Percentiles rank a stretch among this genome's conserved stretches.
Evolutionary conservation across 1,140 invertebrate species (phyloP).

Genomic region (Apis cerana): DNA sequence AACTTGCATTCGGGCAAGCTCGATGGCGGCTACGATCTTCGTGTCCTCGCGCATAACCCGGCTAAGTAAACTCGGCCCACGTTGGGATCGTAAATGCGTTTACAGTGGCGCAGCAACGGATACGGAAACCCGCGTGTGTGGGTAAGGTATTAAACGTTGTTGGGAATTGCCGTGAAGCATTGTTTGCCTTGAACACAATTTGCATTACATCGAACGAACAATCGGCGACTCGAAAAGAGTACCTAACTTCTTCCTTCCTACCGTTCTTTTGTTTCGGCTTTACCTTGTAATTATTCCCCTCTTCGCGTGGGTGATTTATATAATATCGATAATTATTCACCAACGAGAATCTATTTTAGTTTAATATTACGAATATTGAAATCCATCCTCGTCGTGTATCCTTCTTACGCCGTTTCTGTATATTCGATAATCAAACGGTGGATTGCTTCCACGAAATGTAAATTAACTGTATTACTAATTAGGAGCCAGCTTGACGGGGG

Average conservation of each 20-base stretch:
- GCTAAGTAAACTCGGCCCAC: slow-evolving; percentile 64
- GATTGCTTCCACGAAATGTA: slow-evolving; percentile 25
- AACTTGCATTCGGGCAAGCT: neutral
- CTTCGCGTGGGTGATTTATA: neutral
- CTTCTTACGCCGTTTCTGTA: neutral
- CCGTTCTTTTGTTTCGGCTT: neutral
- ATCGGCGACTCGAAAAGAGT: no score
- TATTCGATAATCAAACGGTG: slow-evolving; percentile 4
- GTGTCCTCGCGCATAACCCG: slow-evolving; percentile 42
- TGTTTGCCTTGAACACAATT: neutral
- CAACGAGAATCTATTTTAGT: neutral
- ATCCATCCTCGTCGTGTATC: slow-evolving; percentile 12
- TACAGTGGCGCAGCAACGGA: slow-evolving; percentile 55
- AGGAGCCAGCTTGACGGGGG: slow-evolving; percentile 2
- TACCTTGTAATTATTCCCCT: neutral
- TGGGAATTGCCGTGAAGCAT: neutral
- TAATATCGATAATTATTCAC: neutral
- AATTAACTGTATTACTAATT: slow-evolving; percentile 36
- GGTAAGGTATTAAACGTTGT: slow-evolving; percentile 5
- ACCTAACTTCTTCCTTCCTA: neutral
- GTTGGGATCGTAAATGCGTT: slow-evolving; percentile 63
- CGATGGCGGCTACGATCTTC: neutral
- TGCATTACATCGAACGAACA: neutral
- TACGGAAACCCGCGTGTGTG: neutral
- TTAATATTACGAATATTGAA: slow-evolving; percentile 31